Conservation (phyloP, 2,113 vertebrate species). For the Poeciliopsis retropinna region DNA sequence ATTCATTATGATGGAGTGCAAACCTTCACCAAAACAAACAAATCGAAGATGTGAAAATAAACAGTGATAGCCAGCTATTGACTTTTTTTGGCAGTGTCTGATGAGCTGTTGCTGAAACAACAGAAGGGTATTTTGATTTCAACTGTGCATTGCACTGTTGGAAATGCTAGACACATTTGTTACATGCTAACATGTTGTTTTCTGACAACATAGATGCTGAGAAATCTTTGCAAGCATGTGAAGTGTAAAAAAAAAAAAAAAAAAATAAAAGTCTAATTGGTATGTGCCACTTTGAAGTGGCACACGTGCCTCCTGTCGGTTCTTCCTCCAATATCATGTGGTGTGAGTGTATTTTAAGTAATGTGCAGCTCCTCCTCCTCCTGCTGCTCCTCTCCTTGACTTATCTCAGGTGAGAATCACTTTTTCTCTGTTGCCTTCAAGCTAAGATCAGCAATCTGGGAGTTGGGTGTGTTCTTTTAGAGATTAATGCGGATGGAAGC, state of each 20-base stretch:
- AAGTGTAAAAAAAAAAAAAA: background rate
- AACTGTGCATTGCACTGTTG: constrained; percentile 15
- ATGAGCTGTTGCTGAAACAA: constrained; percentile 46
- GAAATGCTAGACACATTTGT: constrained; percentile 8
- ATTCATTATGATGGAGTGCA: constrained; percentile 80
- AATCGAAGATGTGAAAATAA: constrained; percentile 70
- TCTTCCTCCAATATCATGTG: constrained; percentile 29
- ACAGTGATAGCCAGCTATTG: constrained; percentile 59
- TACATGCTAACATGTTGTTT: constrained; percentile 24
- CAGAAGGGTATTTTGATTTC: constrained; percentile 27
- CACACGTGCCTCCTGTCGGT: constrained; percentile 25
- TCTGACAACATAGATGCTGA: background rate
- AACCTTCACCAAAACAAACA: constrained; percentile 81
- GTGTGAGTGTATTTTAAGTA: constrained; percentile 54
- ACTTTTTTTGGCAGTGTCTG: constrained; percentile 52
- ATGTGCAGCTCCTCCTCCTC: constrained; percentile 43
- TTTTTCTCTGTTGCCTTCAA: constrained; percentile 60
- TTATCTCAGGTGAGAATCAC: constrained; percentile 81
- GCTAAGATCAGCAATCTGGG: constrained; percentile 78
- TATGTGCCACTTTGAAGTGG: constrained; percentile 12
- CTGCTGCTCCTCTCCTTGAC: constrained; percentile 49
- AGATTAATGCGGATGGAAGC: constrained; percentile 78
- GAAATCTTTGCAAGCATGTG: constrained; percentile 12
- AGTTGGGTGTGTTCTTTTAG: constrained; percentile 74
- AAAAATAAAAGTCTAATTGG: constrained; percentile 1